phyloP scores from a whole-genome alignment of 2,797 vertebrate genomes.

The Enteromius thamalakanensis region DNA sequence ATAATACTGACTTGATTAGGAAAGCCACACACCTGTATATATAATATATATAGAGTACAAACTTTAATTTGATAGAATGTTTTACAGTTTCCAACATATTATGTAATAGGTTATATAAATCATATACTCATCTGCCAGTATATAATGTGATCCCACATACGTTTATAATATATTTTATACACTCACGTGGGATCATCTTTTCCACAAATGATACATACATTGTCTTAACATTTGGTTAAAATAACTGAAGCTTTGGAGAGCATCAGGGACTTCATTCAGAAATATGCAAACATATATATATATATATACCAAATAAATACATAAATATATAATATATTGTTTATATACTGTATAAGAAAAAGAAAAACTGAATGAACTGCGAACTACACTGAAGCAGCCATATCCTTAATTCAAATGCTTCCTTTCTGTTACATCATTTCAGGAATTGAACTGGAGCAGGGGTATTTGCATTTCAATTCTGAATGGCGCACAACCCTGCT shows the following conservation, averaged over 20 bases:
- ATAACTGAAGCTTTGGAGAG: not conserved
- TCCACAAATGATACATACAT: too few species aligned
- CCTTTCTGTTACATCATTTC: constrained; percentile 12
- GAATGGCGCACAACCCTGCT: not conserved
- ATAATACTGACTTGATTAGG: too few species aligned
- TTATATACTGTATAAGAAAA: not conserved
- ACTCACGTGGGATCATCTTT: too few species aligned
- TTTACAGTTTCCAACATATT: not conserved
- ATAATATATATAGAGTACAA: not conserved
- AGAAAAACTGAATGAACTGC: not conserved
- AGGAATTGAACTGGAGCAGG: not conserved
- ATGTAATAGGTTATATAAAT: not conserved
- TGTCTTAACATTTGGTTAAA: too few species aligned
- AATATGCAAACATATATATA: not conserved
- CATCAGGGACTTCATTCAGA: not conserved
- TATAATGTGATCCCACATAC: too few species aligned
- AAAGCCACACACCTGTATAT: too few species aligned
- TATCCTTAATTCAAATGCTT: constrained; percentile 4
- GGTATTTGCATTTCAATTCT: not conserved
- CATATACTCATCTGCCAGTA: too few species aligned
- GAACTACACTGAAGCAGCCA: not conserved
- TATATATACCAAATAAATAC: not conserved
- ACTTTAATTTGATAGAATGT: not conserved
- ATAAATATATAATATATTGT: not conserved
- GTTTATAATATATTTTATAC: too few species aligned